A percentile compares a stretch with the other conserved stretches of the same genome.
These are phyloP conservation scores for Pinna nobilis DNA, from an alignment of 1,140 invertebrate genomes.

Conservation along the genomic window DNA sequence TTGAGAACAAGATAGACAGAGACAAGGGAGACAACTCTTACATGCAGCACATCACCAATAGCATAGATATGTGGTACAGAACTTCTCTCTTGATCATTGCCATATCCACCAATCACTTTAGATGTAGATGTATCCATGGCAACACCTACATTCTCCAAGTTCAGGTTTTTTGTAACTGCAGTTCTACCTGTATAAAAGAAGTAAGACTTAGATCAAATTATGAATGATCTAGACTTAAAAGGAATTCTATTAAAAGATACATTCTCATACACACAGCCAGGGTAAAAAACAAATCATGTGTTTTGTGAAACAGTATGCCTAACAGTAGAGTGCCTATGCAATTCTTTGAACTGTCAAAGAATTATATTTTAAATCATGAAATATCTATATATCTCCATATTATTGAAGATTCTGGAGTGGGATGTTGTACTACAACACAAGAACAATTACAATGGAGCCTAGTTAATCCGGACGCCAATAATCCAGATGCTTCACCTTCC, in stretches of 20 bases:
- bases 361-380: too few relatives aligned
- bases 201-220: background rate
- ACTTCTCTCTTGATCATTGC: slow-evolving; percentile 83
- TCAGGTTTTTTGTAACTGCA: slow-evolving; percentile 77
- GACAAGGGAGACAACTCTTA: slow-evolving; percentile 28
- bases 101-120: slow-evolving; percentile 76
- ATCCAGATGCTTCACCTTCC: too few relatives aligned
- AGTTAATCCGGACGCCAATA: too few relatives aligned
- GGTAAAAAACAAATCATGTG: too few relatives aligned
- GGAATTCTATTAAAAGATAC: background rate
- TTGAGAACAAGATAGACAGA: too few relatives aligned
- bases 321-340: too few relatives aligned
- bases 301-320: too few relatives aligned
- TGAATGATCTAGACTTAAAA: background rate
- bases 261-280: background rate
- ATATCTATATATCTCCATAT: too few relatives aligned
- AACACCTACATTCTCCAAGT: slow-evolving; percentile 76
- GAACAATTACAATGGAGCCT: too few relatives aligned
- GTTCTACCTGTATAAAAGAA: slow-evolving; percentile 68
- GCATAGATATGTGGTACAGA: slow-evolving; percentile 92
- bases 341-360: too few relatives aligned
- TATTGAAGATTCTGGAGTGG: too few relatives aligned
- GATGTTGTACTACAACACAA: too few relatives aligned
- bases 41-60: slow-evolving; percentile 88
- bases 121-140: slow-evolving; percentile 61